A percentile compares a stretch with the other conserved stretches of the same genome.
These are phyloP conservation scores for Diorhabda sublineata DNA, from an alignment of 1,140 invertebrate genomes.

Conservation along the genomic window DNA sequence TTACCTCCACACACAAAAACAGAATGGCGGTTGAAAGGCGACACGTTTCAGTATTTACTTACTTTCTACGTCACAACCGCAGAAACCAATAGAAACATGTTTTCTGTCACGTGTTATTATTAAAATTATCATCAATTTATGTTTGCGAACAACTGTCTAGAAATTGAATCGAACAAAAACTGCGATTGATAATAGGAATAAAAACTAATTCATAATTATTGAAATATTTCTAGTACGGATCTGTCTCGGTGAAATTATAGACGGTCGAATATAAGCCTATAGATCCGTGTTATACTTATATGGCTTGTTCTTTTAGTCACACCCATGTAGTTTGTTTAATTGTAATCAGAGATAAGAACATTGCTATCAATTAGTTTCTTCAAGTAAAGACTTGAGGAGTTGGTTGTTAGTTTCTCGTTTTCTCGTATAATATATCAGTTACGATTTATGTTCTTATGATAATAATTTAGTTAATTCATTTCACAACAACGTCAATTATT, in stretches of 20 bases:
- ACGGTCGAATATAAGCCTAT: conserved; percentile 13
- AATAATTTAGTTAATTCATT: background rate
- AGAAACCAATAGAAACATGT: too few relatives aligned
- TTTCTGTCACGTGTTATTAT: too few relatives aligned
- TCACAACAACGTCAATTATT: too few relatives aligned
- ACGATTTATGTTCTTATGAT: background rate
- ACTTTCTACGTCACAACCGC: too few relatives aligned
- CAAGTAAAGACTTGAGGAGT: conserved; percentile 4
- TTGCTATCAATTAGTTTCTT: conserved; percentile 13
- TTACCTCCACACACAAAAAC: too few relatives aligned
- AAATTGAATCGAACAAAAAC: too few relatives aligned
- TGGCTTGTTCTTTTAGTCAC: conserved; percentile 7
- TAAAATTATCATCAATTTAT: too few relatives aligned
- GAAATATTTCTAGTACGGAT: background rate
- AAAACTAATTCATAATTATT: too few relatives aligned
- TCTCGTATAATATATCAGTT: background rate
- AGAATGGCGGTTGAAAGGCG: too few relatives aligned
- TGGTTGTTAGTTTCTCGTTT: background rate
- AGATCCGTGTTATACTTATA: conserved; percentile 16
- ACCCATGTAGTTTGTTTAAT: conserved; percentile 16
- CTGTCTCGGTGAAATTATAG: conserved; percentile 13
- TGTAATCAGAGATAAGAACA: conserved; percentile 7
- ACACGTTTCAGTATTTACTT: too few relatives aligned
- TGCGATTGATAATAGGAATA: too few relatives aligned
- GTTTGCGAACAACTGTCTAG: too few relatives aligned